Percentiles rank a stretch among this genome's conserved stretches.
Conservation (phyloP, 1,140 invertebrate species). For the Brevipalpus yothersi region DNA sequence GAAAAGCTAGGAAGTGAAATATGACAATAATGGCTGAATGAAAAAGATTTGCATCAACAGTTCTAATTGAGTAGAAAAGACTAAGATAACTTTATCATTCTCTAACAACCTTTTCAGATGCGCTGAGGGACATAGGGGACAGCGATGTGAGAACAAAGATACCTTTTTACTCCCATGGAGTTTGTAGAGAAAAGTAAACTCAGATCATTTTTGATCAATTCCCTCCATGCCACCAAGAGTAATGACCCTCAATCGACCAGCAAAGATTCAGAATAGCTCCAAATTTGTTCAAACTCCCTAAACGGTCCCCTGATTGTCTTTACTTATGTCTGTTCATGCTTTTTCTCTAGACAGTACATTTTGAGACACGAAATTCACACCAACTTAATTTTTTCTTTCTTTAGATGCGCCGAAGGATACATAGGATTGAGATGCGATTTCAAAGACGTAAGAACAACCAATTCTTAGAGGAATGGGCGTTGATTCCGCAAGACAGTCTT, state of each 20-base stretch:
- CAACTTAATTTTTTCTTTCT: background rate
- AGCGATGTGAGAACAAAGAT: constrained; percentile 55
- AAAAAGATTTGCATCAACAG: background rate
- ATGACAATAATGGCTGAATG: background rate
- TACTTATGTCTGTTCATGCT: background rate
- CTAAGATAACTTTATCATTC: background rate
- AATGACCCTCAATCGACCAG: background rate
- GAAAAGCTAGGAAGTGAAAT: background rate
- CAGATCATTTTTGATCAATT: constrained; percentile 39
- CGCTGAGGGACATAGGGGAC: constrained; percentile 49
- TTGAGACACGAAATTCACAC: background rate
- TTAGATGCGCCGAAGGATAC: constrained; percentile 54
- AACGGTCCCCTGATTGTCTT: background rate
- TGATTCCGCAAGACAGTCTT: no score
- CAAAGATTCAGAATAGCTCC: background rate
- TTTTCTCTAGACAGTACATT: background rate
- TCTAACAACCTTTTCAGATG: constrained; percentile 34
- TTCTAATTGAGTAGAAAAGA: background rate
- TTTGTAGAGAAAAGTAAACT: constrained; percentile 38
- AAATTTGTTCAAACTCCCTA: background rate
- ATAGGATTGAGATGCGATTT: constrained; percentile 52
- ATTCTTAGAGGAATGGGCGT: no score
- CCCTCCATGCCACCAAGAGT: background rate
- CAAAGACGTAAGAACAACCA: constrained; percentile 29
- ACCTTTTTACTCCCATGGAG: constrained; percentile 33